Evolutionary conservation across 2,113 vertebrate species (phyloP), one percentile per base, ranked within the genome.

Genomic region (Pelusios castaneus): DNA sequence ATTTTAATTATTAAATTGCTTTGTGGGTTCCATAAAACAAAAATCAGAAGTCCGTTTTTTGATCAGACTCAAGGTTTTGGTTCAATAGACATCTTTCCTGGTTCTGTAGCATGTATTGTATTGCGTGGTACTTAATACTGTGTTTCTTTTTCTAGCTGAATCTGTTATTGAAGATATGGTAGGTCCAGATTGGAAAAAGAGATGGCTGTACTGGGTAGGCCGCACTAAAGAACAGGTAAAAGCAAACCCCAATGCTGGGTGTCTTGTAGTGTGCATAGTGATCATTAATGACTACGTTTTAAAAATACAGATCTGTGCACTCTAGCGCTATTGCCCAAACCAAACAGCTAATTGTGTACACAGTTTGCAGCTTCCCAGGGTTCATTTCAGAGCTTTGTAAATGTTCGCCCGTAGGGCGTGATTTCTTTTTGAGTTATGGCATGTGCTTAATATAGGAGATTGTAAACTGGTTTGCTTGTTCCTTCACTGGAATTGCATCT

Each of bases 101-200:
- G 1, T 52, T 16, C 51, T 52, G 51, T 79, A 90, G 12, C 3
- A 0, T 70, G 0, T 81, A 4, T 85, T 89, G 90, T 70, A 70
- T 34, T 85, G 9, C 70, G 60, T 83, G 43, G 70, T 63, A 8
- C 1, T 58, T 82, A 47, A 31, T 60, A 49, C 3, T 27, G 6
- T 11, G 2, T 79, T 55, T 88, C 4, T 43, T 82, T 76, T 95
- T 94, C 78, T 89, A 99, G 99, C 99, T 91, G 99, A 99, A 85
- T 99, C 98, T 19, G 98, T 99, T 91, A 99, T 99, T 96, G 98
- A 97, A 93, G 99, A 99, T 96, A 99, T 99, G 99, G 98, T 99
- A 77, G 99, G 99, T 45, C 99, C 99, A 89, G 98, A 98, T 82
- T 99, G 99, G 99, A 99, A 98, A 95, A 98, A 99, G 97, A 98